Conservation (phyloP, 30 jellyfish, hydroid and myxozoan genomes). For the Turritopsis rubra region DNA sequence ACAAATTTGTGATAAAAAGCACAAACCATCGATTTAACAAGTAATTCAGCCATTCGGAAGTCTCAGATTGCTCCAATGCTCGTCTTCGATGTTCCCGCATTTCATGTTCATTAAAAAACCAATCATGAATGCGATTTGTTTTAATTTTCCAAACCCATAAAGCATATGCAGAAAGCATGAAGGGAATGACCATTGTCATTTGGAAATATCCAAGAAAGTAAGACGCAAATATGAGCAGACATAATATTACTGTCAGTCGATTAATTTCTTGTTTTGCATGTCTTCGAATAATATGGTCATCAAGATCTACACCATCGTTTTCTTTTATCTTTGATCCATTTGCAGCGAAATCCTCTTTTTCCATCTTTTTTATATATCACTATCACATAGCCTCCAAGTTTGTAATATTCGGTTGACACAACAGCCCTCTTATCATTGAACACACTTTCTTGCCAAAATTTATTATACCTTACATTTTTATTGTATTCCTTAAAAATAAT, state of each 20-base stretch:
- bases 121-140: conserved; percentile 46
- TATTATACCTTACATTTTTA: too few relatives aligned
- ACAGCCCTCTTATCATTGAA: background rate
- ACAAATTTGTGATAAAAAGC: background rate
- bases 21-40: conserved; percentile 86
- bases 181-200: conserved; percentile 56
- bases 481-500: too few relatives aligned
- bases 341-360: background rate
- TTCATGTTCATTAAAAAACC: conserved; percentile 84
- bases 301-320: conserved; percentile 1
- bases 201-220: conserved; percentile 67
- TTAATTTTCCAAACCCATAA: conserved; percentile 82
- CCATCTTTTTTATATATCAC: background rate
- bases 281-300: background rate
- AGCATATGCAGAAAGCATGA: conserved; percentile 55
- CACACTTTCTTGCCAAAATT: background rate
- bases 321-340: background rate
- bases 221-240: conserved; percentile 56
- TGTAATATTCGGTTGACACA: background rate
- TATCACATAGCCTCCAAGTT: background rate
- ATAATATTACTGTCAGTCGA: conserved; percentile 61
- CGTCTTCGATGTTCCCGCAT: conserved; percentile 73
- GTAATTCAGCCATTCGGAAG: conserved; percentile 92
- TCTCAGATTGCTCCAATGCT: conserved; percentile 88
- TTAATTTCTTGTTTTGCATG: conserved; percentile 38